These are phyloP conservation scores for Saimiri boliviensis DNA, from an alignment of 2,113 vertebrate species.

Conservation along the genomic window DNA sequence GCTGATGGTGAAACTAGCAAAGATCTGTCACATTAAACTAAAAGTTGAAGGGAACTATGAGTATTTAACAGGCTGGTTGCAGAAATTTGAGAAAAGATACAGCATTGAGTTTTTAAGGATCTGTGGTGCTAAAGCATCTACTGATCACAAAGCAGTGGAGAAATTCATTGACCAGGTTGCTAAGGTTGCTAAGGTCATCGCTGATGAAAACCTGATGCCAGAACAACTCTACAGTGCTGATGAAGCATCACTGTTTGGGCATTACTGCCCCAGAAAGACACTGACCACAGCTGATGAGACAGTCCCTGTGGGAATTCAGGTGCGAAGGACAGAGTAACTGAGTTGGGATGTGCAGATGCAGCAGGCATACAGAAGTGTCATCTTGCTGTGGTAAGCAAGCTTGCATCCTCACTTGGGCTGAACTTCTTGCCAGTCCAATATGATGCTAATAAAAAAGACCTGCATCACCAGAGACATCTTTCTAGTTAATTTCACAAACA, in stretches of 20 bases:
- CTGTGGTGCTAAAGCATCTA: not conserved
- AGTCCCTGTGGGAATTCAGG: not conserved
- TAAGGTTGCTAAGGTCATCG: not conserved
- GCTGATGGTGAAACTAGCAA: not conserved
- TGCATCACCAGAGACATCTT: not conserved
- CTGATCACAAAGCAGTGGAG: not conserved
- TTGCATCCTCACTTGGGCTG: not conserved
- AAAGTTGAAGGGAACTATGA: not conserved
- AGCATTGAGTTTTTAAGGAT: not conserved
- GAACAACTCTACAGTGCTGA: not conserved
- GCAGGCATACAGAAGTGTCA: not conserved
- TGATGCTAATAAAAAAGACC: not conserved
- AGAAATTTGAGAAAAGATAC: not conserved
- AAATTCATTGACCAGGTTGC: not conserved
- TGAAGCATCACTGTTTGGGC: not conserved
- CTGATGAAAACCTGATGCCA: not conserved
- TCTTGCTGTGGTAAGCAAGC: not conserved
- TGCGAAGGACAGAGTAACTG: not conserved
- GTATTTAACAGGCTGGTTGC: not conserved
- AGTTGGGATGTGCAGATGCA: not conserved
- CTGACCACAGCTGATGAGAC: not conserved
- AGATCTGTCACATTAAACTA: not conserved
- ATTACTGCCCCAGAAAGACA: not conserved
- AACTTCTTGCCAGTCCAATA: not conserved
- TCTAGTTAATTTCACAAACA: not conserved